Evolutionary conservation across 2,113 vertebrate genomes (phyloP).

Genomic region (Phrynosoma platyrhinos): DNA sequence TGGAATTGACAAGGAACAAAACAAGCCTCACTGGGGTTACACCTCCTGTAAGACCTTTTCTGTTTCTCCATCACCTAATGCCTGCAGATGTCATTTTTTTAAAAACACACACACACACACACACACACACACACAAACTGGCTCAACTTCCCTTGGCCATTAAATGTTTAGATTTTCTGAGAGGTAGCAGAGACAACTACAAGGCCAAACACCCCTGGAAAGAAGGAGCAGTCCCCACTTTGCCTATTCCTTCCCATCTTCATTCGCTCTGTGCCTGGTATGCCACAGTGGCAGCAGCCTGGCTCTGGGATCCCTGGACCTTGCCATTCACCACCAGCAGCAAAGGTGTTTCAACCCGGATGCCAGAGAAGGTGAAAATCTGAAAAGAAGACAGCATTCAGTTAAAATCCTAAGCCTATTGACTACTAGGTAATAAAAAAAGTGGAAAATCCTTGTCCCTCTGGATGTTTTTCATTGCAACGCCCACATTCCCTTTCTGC

Average conservation of each 20-base stretch:
- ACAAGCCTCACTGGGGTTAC: not conserved
- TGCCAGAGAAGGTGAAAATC: conserved; percentile 81
- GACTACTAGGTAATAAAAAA: not conserved
- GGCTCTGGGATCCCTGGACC: conserved; percentile 83
- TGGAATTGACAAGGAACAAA: not conserved
- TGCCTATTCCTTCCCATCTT: conserved; percentile 27
- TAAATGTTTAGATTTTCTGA: not conserved
- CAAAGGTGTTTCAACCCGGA: conserved; percentile 89
- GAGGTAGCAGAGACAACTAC: not conserved
- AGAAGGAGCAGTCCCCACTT: not conserved
- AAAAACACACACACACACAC: no score
- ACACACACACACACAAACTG: not conserved
- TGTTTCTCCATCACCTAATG: not conserved
- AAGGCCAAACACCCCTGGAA: not conserved
- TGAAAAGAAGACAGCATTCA: conserved; percentile 32
- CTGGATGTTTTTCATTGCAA: not conserved
- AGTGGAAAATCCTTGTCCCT: not conserved
- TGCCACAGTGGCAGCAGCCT: conserved; percentile 84
- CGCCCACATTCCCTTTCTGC: not conserved
- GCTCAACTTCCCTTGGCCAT: not conserved
- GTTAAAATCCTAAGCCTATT: not conserved
- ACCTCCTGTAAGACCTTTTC: no score
- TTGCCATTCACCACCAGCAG: conserved; percentile 91
- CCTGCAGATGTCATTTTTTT: not conserved
- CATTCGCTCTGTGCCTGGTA: conserved; percentile 86